phyloP scores from a whole-genome alignment of 2,113 vertebrate species.

The Labeo catla region DNA sequence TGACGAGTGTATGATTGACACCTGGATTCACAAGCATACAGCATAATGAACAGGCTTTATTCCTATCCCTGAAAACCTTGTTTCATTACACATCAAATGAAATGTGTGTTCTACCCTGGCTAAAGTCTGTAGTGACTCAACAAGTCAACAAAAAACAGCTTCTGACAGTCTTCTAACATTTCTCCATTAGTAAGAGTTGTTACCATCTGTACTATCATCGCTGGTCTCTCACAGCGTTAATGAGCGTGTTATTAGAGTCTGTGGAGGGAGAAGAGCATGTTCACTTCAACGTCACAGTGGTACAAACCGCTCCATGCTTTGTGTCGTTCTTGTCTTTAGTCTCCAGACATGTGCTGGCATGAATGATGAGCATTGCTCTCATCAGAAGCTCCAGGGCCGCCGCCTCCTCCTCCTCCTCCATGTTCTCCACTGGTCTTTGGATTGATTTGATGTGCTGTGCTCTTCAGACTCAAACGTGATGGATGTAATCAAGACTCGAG shows the following conservation, averaged over 20 bases:
- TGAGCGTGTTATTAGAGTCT: conserved; percentile 24
- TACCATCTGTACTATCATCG: conserved; percentile 24
- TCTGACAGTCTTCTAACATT: conserved; percentile 15
- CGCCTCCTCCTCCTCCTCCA: too few species aligned
- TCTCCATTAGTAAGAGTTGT: conserved; percentile 25
- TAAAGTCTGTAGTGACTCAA: neutral
- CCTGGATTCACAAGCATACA: neutral
- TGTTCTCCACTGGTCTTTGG: conserved; percentile 13
- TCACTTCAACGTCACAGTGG: neutral
- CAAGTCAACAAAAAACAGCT: neutral
- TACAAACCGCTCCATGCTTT: conserved; percentile 10
- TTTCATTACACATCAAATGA: neutral
- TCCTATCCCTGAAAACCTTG: neutral
- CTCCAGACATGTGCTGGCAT: neutral
- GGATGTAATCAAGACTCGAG: conserved; percentile 42
- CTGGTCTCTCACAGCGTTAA: conserved; percentile 33
- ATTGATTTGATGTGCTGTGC: conserved; percentile 43
- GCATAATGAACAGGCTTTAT: neutral
- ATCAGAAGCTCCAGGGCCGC: neutral
- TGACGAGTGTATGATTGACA: neutral
- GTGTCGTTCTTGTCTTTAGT: neutral
- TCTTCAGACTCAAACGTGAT: conserved; percentile 32
- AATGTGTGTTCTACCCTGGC: neutral
- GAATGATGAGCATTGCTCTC: neutral
- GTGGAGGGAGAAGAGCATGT: neutral